A percentile compares a stretch with the other conserved stretches of the same genome.
Conservation (phyloP, 1,140 invertebrate genomes). For the Hycleus cichorii region DNA sequence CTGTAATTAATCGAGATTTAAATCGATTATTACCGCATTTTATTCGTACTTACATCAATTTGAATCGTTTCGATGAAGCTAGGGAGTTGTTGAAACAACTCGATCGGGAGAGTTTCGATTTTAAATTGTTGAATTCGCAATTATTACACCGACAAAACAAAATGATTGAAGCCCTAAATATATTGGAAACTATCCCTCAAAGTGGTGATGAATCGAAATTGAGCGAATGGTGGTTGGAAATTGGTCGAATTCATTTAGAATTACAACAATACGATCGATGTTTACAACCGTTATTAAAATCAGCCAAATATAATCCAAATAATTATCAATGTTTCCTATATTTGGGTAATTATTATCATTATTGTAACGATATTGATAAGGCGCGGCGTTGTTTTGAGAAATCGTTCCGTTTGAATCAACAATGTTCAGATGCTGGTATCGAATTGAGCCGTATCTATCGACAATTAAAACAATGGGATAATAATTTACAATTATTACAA, state of each 20-base stretch:
- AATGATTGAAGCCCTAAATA: conserved; percentile 47
- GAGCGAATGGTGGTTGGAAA: conserved; percentile 49
- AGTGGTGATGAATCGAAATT: too few relatives aligned
- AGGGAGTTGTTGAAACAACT: conserved; percentile 26
- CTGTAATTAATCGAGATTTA: conserved; percentile 32
- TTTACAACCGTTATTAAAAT: conserved; percentile 59
- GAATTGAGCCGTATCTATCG: conserved; percentile 69
- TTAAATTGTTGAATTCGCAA: conserved; percentile 37
- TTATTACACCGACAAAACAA: conserved; percentile 44
- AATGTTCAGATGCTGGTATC: conserved; percentile 57
- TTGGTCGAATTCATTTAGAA: conserved; percentile 61
- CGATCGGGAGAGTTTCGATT: neutral
- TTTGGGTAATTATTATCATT: conserved; percentile 67
- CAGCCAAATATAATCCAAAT: conserved; percentile 65
- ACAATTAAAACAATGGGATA: conserved; percentile 57
- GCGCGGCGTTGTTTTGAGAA: conserved; percentile 78
- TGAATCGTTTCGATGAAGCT: conserved; percentile 30
- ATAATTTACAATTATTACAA: conserved; percentile 11
- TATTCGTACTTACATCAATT: conserved; percentile 29
- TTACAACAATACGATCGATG: conserved; percentile 53
- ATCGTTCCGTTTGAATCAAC: conserved; percentile 64
- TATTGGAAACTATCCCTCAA: conserved; percentile 32
- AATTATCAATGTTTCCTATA: conserved; percentile 66
- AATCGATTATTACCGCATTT: conserved; percentile 12
- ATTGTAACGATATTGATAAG: conserved; percentile 54